Conservation (phyloP, 1,140 invertebrate genomes). For the fruit fly (Drosophila melanogaster) region DNA sequence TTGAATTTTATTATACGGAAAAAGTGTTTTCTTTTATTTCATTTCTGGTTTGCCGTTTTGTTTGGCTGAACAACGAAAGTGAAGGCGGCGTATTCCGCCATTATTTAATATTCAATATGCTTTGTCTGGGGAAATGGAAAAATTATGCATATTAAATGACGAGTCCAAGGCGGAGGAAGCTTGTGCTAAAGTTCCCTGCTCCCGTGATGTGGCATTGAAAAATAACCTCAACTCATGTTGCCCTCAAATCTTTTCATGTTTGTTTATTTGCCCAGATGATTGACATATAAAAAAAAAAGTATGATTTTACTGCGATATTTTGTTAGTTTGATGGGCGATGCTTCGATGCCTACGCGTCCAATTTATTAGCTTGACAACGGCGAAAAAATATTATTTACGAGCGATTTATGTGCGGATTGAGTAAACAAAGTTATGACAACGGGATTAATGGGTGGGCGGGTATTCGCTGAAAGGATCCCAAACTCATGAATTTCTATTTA, state of each 20-base stretch:
- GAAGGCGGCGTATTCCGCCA: constrained; percentile 34
- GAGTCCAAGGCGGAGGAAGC: constrained; percentile 29
- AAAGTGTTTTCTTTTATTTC: constrained; percentile 68
- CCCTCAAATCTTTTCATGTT: constrained; percentile 20
- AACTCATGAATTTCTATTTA: neutral
- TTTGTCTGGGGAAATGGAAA: constrained; percentile 76
- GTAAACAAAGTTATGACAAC: constrained; percentile 62
- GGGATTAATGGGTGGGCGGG: constrained; percentile 8
- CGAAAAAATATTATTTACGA: constrained; percentile 57
- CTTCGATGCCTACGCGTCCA: constrained; percentile 54
- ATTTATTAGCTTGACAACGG: constrained; percentile 61
- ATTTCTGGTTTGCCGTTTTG: constrained; percentile 28
- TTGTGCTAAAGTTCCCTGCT: constrained; percentile 45
- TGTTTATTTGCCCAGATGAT: constrained; percentile 68
- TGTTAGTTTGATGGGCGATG: constrained; percentile 70
- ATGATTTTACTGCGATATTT: constrained; percentile 70
- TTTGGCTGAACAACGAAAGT: constrained; percentile 25
- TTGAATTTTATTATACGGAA: constrained; percentile 74
- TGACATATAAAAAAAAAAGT: constrained; percentile 63
- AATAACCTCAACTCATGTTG: constrained; percentile 35
- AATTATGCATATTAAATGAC: constrained; percentile 81
- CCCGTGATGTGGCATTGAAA: constrained; percentile 52
- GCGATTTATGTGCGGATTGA: constrained; percentile 50
- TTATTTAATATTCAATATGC: constrained; percentile 83
- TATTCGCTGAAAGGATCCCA: neutral